Conservation (phyloP, 2,113 vertebrate species). For the Periophthalmus modestus region DNA sequence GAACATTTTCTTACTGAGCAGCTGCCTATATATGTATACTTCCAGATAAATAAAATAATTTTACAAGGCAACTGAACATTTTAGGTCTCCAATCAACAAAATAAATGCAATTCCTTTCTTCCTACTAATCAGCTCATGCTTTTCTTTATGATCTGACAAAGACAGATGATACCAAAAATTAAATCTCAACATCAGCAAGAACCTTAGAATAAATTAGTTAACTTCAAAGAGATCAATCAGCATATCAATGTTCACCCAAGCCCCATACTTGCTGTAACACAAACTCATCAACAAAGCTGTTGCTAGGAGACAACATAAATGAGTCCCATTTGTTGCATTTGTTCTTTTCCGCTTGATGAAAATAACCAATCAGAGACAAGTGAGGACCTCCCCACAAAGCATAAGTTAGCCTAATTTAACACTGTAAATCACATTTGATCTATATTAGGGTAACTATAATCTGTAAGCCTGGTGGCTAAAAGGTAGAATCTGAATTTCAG, state of each 20-base stretch:
- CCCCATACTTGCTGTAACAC: neutral
- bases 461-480: neutral
- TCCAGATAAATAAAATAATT: no score
- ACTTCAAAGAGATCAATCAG: slow-evolving; percentile 47
- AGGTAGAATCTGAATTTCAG: neutral
- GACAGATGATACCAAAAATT: neutral
- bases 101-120: no score
- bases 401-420: neutral
- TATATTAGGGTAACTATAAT: neutral
- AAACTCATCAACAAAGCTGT: slow-evolving; percentile 35
- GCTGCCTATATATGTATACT: neutral
- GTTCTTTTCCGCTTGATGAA: neutral
- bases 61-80: no score
- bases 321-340: slow-evolving; percentile 29
- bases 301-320: slow-evolving; percentile 45
- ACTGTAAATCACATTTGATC: neutral
- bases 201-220: slow-evolving; percentile 28
- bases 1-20: neutral
- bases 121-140: neutral
- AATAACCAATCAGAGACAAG: neutral
- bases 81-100: neutral
- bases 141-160: neutral
- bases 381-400: neutral
- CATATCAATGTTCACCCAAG: slow-evolving; percentile 50
- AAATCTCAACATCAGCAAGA: neutral